These are phyloP conservation scores for Drosophila aff. DNA, from an alignment of 1,140 invertebrate species.

Conservation along the genomic window DNA sequence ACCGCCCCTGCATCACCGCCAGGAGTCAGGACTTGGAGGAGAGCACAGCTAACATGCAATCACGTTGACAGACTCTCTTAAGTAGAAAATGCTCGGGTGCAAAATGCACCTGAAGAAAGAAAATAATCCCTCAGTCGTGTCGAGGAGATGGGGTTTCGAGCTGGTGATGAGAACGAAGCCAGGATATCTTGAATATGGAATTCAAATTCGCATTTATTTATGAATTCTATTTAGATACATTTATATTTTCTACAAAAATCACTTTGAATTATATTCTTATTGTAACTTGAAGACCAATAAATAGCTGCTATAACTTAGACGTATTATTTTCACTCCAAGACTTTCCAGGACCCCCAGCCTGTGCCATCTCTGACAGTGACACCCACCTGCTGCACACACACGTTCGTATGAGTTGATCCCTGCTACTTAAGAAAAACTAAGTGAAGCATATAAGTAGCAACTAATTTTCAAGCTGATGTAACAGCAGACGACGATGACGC, in stretches of 20 bases:
- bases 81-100: constrained; percentile 71
- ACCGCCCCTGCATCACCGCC: constrained; percentile 1
- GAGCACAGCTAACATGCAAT: constrained; percentile 69
- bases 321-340: too few species aligned
- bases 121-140: constrained; percentile 60
- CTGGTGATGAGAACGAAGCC: constrained; percentile 5
- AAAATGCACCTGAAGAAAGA: constrained; percentile 70
- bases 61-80: constrained; percentile 80
- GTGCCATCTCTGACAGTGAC: constrained; percentile 19
- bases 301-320: too few species aligned
- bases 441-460: constrained; percentile 82
- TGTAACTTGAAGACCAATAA: too few species aligned
- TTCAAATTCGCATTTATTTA: background rate
- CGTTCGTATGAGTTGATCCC: constrained; percentile 65
- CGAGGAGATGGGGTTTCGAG: background rate
- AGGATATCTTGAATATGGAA: background rate
- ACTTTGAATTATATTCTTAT: background rate
- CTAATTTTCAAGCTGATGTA: constrained; percentile 82
- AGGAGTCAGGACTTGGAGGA: constrained; percentile 19
- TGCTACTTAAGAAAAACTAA: constrained; percentile 83
- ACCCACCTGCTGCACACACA: constrained; percentile 44
- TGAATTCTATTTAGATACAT: background rate
- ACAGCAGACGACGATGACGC: constrained; percentile 55
- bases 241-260: background rate
- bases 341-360: background rate